These are phyloP conservation scores for Mythimna lalbum DNA, from an alignment of 2,888 invertebrate species.

Conservation along the genomic window DNA sequence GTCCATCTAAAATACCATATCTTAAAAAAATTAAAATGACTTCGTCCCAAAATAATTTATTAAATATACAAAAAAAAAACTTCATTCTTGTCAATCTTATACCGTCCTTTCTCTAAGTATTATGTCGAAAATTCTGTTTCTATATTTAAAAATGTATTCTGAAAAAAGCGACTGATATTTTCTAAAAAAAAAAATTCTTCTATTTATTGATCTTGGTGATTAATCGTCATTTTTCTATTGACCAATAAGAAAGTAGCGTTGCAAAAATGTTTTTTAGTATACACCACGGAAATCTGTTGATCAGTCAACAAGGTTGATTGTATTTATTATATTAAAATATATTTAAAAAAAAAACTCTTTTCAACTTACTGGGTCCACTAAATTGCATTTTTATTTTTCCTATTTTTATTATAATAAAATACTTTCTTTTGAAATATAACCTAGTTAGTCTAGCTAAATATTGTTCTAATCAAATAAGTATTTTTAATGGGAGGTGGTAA, in stretches of 20 bases:
- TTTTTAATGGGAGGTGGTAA: conserved; percentile 22
- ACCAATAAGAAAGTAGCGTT: not conserved
- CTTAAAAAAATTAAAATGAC: not conserved
- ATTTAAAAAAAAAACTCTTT: conserved; percentile 3
- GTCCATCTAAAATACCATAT: not conserved
- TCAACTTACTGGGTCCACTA: conserved; percentile 60
- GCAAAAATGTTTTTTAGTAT: conserved; percentile 5
- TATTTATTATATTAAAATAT: conserved; percentile 10
- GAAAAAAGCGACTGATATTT: conserved; percentile 40
- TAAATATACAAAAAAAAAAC: conserved; percentile 2
- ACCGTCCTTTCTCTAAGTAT: conserved; percentile 42
- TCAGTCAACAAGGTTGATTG: not conserved
- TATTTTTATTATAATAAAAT: conserved; percentile 37
- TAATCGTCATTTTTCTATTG: conserved; percentile 11
- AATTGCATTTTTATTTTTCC: conserved; percentile 62
- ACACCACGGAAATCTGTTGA: not conserved
- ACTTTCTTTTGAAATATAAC: conserved; percentile 23
- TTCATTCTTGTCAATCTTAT: conserved; percentile 10
- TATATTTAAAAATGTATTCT: conserved; percentile 30
- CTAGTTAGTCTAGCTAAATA: conserved; percentile 14
- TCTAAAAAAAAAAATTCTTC: conserved; percentile 6
- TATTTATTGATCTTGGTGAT: conserved; percentile 5
- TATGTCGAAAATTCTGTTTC: conserved; percentile 14
- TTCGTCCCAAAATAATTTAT: conserved; percentile 5
- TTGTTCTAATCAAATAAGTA: not conserved